Base-by-base conservation (phyloP, 2,797 vertebrate species). In the Ptychadena robeensis region DNA sequence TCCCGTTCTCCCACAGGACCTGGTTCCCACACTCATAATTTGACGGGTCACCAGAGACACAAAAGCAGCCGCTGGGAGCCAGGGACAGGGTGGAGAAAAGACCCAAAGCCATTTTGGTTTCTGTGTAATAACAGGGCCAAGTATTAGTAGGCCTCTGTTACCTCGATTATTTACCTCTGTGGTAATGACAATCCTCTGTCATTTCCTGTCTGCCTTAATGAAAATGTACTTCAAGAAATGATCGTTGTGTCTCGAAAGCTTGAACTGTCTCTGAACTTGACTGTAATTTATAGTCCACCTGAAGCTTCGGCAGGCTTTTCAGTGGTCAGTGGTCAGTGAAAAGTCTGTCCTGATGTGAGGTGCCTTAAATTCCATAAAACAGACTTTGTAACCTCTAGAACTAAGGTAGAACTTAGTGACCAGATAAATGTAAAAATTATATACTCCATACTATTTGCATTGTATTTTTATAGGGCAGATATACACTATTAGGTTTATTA, bases 21-120 rank as follows among this genome's bases (percentile, higher is more conserved):
- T 93, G 76, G 72, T 95, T 96, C 96, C 95, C 96, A 95, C 95
- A 95, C 95, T 95, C 94, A 89, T 93, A 92, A 94, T 94, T 79
- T 93, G 94, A 92, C 86, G 92, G 95, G 94, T 96, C 96, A 96
- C 85, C 32, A 91, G 92, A 94, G 94, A 94, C 93, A 94, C 92
- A 95, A 94, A 95, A 92, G 91, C 92, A 92, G 91, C 87, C 92
- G 94, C 92, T 88, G 90, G 82, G 72, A 93, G n/a, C 85, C 89
- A 82, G 93, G 94, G 93, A 0, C 5, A 59, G 86, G 86, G 86
- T 89, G 81, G 76, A 73, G 86, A 38, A 66, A 67, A 87, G 87
- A 61, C 59, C 59, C 59, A 73, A 82, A 83, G 83, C 65, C 30
- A 31, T 67, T 9, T 67, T 35, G 28, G 31, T 66, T 30, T 14